Base-by-base conservation (phyloP, 2,113 vertebrate species). In the Ascaphus truei region DNA sequence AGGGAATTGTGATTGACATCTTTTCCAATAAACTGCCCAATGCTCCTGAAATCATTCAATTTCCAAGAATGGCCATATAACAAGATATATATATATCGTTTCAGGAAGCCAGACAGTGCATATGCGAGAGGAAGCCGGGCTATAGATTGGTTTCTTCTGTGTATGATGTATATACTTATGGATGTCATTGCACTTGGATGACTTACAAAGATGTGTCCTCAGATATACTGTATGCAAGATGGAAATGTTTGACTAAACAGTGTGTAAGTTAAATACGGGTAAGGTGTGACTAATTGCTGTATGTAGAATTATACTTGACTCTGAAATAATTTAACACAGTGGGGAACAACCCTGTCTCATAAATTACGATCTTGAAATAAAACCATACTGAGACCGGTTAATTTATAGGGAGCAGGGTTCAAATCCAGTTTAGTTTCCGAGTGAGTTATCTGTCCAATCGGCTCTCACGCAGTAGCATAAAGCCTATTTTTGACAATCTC, bases 231-330 rank as follows among this genome's bases (percentile, higher is more conserved):
- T 29, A 7, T 15, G 47, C 20, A 25, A 53, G 16, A 56, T 56
- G 3, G 5, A 33, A 16, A 34, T 33, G 12, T 18, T 2, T 34
- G 12, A 9, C 18, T 16, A 47, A 20, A 4, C n/a, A 18, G 43
- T 4, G 5, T 56, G 33, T 56, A 20, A 7, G 30, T 56, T 18
- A 33, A 33, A 10, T 56, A 22, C 16, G n/a, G 30, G 7, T 33
- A 34, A 18, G 7, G 11, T 56, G 5, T 11, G 30, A 79, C 79
- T 83, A 88, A 86, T 85, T 80, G 80, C 72, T 79, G 55, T 73
- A 61, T 75, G 73, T 85, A 77, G 84, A 80, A 86, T 85, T 81
- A 86, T 80, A 71, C 79, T 79, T 72, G 58, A 74, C 59, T 77
- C 7, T 65, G 72, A 73, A 78, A 59, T 71, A 72, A 69, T 76